These are phyloP conservation scores for Perognathus longimembris DNA, from an alignment of 2,113 vertebrate species.

Conservation along the genomic window DNA sequence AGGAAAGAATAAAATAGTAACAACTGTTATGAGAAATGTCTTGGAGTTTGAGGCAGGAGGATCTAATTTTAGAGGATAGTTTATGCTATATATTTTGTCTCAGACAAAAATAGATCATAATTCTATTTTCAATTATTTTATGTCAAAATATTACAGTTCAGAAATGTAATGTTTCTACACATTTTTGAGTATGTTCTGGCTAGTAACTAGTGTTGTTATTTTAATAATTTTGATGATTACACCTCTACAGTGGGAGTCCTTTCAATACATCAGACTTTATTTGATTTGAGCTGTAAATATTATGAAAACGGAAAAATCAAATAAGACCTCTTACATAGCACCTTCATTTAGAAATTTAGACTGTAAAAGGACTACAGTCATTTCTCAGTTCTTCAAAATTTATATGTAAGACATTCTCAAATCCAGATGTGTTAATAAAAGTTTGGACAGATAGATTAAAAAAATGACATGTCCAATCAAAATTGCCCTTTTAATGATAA, in stretches of 20 bases:
- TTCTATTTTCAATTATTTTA: background rate
- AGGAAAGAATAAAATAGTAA: constrained; percentile 26
- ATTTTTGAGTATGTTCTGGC: background rate
- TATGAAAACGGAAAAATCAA: background rate
- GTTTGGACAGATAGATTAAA: constrained; percentile 79
- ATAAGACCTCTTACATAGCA: background rate
- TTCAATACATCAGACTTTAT: background rate
- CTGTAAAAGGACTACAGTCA: background rate
- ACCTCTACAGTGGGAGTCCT: background rate
- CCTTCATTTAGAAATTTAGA: constrained; percentile 2
- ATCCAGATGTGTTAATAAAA: constrained; percentile 66
- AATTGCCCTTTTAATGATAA: constrained; percentile 83
- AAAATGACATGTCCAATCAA: constrained; percentile 69
- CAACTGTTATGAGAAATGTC: background rate
- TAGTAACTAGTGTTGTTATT: background rate
- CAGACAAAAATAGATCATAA: too few relatives aligned
- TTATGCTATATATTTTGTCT: too few relatives aligned
- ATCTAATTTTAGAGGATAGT: too few relatives aligned
- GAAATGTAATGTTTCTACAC: background rate
- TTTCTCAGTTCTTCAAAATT: constrained; percentile 57
- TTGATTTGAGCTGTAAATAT: background rate
- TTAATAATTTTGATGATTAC: background rate
- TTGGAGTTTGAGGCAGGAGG: too few relatives aligned
- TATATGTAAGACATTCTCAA: constrained; percentile 17
- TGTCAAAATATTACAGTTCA: constrained; percentile 13